phyloP scores from a whole-genome alignment of 2,888 invertebrate species.

The Pharmacophagus antenor region DNA sequence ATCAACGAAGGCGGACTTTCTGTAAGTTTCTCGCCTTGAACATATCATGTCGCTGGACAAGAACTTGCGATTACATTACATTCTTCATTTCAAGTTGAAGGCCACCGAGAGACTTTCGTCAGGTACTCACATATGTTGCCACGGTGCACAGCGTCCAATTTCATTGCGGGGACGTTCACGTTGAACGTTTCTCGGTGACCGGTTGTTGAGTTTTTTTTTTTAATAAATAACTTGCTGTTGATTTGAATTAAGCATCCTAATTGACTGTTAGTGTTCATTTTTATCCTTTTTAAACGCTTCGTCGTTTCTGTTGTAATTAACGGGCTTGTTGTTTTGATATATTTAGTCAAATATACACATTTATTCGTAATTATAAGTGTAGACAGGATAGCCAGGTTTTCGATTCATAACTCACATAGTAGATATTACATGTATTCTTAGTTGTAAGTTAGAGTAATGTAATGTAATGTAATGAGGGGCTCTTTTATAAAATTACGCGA shows the following conservation, averaged over 20 bases:
- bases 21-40: no score
- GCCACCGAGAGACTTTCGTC: conserved; percentile 39
- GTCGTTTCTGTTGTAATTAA: conserved; percentile 60
- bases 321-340: conserved; percentile 58
- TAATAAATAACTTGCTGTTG: conserved; percentile 70
- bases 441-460: conserved; percentile 69
- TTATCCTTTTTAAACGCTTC: conserved; percentile 62
- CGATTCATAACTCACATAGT: conserved; percentile 72
- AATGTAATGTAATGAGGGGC: conserved; percentile 74
- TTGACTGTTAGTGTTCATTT: conserved; percentile 67
- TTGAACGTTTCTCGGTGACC: conserved; percentile 30
- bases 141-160: conserved; percentile 26
- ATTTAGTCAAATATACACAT: conserved; percentile 77
- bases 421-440: conserved; percentile 61
- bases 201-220: conserved; percentile 78
- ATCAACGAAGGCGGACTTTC: no score
- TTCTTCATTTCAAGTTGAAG: conserved; percentile 64
- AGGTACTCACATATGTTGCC: neutral
- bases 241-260: conserved; percentile 76
- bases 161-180: conserved; percentile 26
- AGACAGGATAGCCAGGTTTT: conserved; percentile 81
- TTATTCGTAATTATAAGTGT: conserved; percentile 72
- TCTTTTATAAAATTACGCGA: conserved; percentile 44
- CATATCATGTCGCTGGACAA: conserved; percentile 39
- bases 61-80: conserved; percentile 75